A percentile compares a stretch with the other conserved stretches of the same genome.
Evolutionary conservation across 1,140 invertebrate genomes (phyloP).

Genomic region (Matsumurasca onukii): DNA sequence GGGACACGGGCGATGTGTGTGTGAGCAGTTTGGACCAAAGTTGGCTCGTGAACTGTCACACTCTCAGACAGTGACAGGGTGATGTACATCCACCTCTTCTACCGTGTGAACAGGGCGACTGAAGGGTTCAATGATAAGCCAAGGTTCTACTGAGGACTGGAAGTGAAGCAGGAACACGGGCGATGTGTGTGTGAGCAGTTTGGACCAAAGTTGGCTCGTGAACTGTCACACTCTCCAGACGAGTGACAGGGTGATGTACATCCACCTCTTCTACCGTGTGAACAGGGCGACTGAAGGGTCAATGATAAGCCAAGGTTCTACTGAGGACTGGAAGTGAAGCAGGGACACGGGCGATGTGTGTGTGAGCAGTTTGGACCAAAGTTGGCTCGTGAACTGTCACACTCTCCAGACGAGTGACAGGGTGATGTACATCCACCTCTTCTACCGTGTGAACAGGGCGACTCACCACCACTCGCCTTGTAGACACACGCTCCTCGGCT

Average conservation of each 20-base stretch:
- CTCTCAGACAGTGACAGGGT: conserved; percentile 57
- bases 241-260: conserved; percentile 59
- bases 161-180: conserved; percentile 50
- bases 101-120: conserved; percentile 62
- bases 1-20: conserved; percentile 51
- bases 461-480: conserved; percentile 60
- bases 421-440: conserved; percentile 58
- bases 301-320: conserved; percentile 48
- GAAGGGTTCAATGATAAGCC: too few relatives aligned
- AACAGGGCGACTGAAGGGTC: conserved; percentile 60
- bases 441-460: conserved; percentile 62
- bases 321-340: conserved; percentile 49
- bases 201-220: conserved; percentile 54
- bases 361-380: conserved; percentile 51
- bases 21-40: conserved; percentile 52
- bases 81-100: conserved; percentile 57
- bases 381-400: conserved; percentile 53
- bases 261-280: conserved; percentile 61
- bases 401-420: conserved; percentile 55
- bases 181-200: conserved; percentile 49
- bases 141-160: conserved; percentile 50
- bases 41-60: conserved; percentile 52
- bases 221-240: conserved; percentile 51
- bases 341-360: conserved; percentile 50
- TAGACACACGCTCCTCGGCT: conserved; percentile 57